phyloP scores from a whole-genome alignment of 2,797 vertebrate genomes.

The Danio kyathit region DNA sequence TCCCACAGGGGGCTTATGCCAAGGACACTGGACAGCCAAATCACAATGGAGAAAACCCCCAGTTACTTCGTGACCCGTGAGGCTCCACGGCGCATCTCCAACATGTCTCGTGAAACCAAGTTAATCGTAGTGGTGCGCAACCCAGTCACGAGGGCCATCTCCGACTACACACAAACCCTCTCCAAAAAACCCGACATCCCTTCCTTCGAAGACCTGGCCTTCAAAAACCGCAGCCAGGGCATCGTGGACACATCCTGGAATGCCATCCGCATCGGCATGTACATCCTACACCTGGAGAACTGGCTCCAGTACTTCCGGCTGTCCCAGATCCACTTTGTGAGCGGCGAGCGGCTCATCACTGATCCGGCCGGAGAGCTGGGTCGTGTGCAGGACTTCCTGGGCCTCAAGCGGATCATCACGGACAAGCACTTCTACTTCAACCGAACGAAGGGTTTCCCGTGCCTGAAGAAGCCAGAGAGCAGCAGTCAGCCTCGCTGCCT shows the following conservation, averaged over 20 bases:
- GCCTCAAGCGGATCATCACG: conserved; percentile 91
- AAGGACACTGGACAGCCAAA: conserved; percentile 90
- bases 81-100: conserved; percentile 88
- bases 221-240: conserved; percentile 90
- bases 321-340: conserved; percentile 97
- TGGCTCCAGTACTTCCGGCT: conserved; percentile 95
- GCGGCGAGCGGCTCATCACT: conserved; percentile 92
- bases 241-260: conserved; percentile 94
- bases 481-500: conserved; percentile 91
- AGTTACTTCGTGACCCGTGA: conserved; percentile 97
- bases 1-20: conserved; percentile 91
- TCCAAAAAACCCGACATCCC: conserved; percentile 97
- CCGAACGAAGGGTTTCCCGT: conserved; percentile 98
- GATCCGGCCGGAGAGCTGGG: conserved; percentile 95
- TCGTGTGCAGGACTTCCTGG: conserved; percentile 95
- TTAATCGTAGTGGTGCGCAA: conserved; percentile 96
- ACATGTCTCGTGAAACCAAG: conserved; percentile 92
- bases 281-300: conserved; percentile 90
- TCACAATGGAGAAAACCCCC: conserved; percentile 97
- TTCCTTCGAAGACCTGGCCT: conserved; percentile 92
- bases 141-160: conserved; percentile 96
- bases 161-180: conserved; percentile 96
- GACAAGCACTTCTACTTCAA: conserved; percentile 99
- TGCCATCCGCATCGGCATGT: conserved; percentile 95
- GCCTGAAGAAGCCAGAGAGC: conserved; percentile 90